phyloP scores from a whole-genome alignment of 64 coral and sea anemone genomes.

The Platygyra sinensis region DNA sequence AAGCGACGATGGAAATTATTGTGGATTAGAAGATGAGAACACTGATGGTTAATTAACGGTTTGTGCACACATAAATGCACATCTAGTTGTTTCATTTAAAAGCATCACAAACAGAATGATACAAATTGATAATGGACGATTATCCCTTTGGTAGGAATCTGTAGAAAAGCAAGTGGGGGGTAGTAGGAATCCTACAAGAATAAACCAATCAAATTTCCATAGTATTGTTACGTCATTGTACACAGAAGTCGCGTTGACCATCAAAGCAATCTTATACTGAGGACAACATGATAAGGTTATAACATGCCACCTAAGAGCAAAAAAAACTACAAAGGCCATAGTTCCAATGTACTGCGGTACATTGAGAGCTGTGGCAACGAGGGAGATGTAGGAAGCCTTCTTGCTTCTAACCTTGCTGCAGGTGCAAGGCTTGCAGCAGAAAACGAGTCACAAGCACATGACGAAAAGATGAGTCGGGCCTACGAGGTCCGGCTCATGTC shows the following conservation, averaged over 20 bases:
- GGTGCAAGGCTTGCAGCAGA: conserved; percentile 53
- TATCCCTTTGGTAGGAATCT: neutral
- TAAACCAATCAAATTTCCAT: neutral
- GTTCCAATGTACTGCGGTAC: conserved; percentile 37
- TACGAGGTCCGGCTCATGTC: conserved; percentile 64
- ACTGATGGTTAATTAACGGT: too few species aligned
- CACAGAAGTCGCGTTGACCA: neutral
- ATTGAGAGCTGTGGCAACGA: conserved; percentile 49
- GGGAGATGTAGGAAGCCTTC: conserved; percentile 5
- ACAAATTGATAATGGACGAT: neutral
- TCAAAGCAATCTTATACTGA: too few species aligned
- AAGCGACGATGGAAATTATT: too few species aligned
- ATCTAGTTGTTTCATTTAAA: too few species aligned
- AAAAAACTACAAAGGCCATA: conserved; percentile 55
- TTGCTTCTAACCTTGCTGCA: conserved; percentile 40
- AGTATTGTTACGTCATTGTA: neutral
- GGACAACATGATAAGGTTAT: too few species aligned
- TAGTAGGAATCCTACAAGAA: neutral
- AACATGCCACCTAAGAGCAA: neutral
- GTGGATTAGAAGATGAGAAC: too few species aligned
- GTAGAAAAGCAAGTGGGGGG: neutral
- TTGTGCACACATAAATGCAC: too few species aligned
- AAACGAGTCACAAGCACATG: conserved; percentile 7
- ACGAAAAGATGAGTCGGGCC: neutral
- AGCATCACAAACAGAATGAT: too few species aligned